A percentile compares a stretch with the other conserved stretches of the same genome.
Conservation (phyloP, 2,797 vertebrate species). For the Clamator glandarius region DNA sequence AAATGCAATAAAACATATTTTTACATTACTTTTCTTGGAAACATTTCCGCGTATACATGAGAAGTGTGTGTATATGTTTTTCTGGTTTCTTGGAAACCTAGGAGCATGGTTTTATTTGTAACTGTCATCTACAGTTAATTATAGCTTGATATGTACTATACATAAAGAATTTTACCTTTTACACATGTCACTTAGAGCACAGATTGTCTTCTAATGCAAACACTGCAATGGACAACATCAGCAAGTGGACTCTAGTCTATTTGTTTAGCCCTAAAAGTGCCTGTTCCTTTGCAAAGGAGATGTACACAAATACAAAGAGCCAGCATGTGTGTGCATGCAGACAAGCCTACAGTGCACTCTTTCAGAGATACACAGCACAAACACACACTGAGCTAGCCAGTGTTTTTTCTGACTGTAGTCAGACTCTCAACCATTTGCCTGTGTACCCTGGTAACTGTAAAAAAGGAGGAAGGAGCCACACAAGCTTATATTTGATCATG, state of each 20-base stretch:
- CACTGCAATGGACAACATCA: not conserved
- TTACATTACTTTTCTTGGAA: conserved; percentile 80
- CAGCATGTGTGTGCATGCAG: not conserved
- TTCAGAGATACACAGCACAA: not conserved
- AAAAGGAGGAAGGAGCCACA: not conserved
- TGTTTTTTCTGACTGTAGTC: not conserved
- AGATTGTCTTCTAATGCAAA: conserved; percentile 15
- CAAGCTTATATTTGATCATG: not conserved
- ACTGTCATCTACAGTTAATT: conserved; percentile 79
- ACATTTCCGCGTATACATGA: conserved; percentile 72
- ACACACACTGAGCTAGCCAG: not conserved
- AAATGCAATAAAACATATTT: conserved; percentile 75
- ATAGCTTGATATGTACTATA: conserved; percentile 65
- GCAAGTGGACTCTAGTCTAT: not conserved
- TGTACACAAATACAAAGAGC: not conserved
- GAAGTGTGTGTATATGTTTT: conserved; percentile 67
- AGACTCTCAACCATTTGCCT: not conserved
- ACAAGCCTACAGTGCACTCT: not conserved
- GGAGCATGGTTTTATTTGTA: conserved; percentile 74
- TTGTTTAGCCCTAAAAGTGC: not conserved
- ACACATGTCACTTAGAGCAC: not conserved
- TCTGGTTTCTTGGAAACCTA: conserved; percentile 81
- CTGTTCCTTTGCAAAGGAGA: not conserved
- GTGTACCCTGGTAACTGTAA: not conserved
- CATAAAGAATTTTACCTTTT: conserved; percentile 68